These are phyloP conservation scores for Tipula confusa DNA, from an alignment of 2,888 invertebrate genomes.

Conservation along the genomic window DNA sequence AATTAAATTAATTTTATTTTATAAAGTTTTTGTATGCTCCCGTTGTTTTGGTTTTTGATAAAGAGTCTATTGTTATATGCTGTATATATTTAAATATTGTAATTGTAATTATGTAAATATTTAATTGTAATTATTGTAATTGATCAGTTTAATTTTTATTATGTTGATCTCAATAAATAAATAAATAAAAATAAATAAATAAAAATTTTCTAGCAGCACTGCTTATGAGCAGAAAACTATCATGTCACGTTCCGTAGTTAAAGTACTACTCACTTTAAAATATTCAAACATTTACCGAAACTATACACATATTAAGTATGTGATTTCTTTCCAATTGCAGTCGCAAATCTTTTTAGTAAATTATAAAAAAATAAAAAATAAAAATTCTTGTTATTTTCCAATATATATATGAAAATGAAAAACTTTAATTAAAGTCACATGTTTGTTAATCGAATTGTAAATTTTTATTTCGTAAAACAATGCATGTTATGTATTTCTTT, in stretches of 20 bases:
- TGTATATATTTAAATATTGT: no score
- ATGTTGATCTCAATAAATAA: no score
- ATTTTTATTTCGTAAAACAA: neutral
- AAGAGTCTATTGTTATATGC: no score
- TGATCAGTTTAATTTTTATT: no score
- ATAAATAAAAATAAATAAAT: no score
- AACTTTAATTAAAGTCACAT: slow-evolving; percentile 16
- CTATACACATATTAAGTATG: neutral
- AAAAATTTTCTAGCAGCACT: no score
- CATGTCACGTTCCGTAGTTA: neutral
- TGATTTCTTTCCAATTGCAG: neutral
- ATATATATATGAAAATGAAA: neutral
- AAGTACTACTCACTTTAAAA: neutral
- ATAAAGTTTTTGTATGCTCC: no score
- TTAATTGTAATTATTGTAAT: no score
- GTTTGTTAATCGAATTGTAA: slow-evolving; percentile 12
- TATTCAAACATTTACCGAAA: neutral
- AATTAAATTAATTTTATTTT: no score
- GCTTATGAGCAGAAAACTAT: no score
- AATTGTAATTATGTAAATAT: no score
- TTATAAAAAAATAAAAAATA: neutral
- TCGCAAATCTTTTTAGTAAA: neutral
- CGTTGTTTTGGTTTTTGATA: no score
- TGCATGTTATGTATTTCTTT: slow-evolving; percentile 12
- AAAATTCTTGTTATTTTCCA: neutral